Conservation (phyloP, 2,113 vertebrate genomes). For the Cichladusa arquata region DNA sequence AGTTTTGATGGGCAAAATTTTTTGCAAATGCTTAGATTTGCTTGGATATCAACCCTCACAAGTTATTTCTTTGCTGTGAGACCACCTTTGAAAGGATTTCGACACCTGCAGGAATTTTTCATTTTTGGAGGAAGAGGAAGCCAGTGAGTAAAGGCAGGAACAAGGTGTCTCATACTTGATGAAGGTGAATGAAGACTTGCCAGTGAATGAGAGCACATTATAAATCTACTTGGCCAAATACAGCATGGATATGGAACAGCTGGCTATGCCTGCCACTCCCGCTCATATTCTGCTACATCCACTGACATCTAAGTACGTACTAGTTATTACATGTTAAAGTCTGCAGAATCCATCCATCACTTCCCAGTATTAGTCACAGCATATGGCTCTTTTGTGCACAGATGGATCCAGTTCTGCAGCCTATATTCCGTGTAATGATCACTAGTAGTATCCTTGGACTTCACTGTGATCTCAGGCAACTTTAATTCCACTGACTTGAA, state of each 20-base stretch:
- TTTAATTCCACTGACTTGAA: not conserved
- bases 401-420: not conserved
- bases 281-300: not conserved
- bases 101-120: not conserved
- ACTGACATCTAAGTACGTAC: not conserved
- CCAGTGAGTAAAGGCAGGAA: not conserved
- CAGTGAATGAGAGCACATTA: accelerated
- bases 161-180: not conserved
- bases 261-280: not conserved
- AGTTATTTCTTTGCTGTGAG: not conserved
- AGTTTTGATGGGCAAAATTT: not conserved
- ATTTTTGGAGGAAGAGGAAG: not conserved
- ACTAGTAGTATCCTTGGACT: not conserved
- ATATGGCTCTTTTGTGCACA: not conserved
- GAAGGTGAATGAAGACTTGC: not conserved
- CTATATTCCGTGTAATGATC: not conserved
- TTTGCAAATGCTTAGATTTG: not conserved
- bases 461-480: not conserved
- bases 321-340: not conserved
- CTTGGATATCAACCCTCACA: not conserved
- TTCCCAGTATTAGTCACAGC: not conserved
- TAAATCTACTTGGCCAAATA: not conserved
- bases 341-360: slow-evolving; percentile 32
- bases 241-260: slow-evolving; percentile 1
- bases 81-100: not conserved